phyloP scores from a whole-genome alignment of 2,888 invertebrate species.

The Sympetrum striolatum region DNA sequence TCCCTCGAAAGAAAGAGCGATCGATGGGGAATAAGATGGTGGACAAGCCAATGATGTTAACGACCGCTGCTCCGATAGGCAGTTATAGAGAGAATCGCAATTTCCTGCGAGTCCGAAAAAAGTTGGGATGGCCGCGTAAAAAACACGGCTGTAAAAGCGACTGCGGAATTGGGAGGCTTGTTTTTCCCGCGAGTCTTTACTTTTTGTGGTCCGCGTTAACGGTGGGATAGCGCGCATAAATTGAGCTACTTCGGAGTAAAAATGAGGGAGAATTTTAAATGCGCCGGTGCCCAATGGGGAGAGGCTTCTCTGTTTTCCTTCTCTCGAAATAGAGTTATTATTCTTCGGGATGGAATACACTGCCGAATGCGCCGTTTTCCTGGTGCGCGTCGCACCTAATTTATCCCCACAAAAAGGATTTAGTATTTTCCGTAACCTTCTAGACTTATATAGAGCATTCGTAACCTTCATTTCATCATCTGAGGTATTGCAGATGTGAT shows the following conservation, averaged over 20 bases:
- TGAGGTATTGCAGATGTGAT: too few species aligned
- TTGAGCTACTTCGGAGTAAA: neutral
- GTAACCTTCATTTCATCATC: too few species aligned
- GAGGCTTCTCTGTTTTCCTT: too few species aligned
- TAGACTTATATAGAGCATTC: too few species aligned
- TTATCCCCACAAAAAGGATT: too few species aligned
- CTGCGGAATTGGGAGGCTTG: neutral
- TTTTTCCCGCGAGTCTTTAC: neutral
- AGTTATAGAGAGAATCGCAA: neutral
- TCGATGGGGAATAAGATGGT: slow-evolving; percentile 41
- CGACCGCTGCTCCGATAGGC: slow-evolving; percentile 18
- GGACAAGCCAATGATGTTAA: slow-evolving; percentile 42
- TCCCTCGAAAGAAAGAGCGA: slow-evolving; percentile 19
- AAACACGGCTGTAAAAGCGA: neutral
- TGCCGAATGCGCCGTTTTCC: too few species aligned
- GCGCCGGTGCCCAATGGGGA: too few species aligned
- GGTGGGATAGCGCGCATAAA: neutral
- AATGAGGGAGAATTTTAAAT: neutral
- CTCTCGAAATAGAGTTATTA: too few species aligned
- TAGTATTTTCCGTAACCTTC: too few species aligned
- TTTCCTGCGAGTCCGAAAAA: neutral
- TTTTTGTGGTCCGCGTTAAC: neutral
- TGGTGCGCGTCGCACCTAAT: too few species aligned
- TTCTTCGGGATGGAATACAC: too few species aligned
- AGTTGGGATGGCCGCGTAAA: neutral